Evolutionary conservation across 2,797 vertebrate species (phyloP), one percentile per base, ranked within the genome.

Genomic region (Octomys mimax): DNA sequence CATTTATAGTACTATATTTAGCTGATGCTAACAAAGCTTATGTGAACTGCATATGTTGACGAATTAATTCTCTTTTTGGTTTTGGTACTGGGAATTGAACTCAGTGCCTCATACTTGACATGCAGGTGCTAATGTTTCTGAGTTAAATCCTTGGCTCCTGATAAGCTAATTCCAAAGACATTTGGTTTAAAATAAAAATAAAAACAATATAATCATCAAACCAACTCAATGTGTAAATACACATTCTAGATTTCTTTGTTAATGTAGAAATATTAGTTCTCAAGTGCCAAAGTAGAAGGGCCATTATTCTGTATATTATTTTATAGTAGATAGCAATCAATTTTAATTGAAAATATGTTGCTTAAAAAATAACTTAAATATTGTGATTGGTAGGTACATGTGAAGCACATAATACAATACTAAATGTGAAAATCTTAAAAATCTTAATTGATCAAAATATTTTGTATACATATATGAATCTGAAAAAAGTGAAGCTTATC

Each of bases 271-370:
- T 89, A 71, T 39, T 87, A 70, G 33, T 64, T 66, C n/a, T 62
- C 94, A 91, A 80, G 64, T 84, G 6, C 59, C 31, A 79, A 71
- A 68, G 59, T 73, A 84, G 22, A 83, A 70, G 89, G 36, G 13
- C 68, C 59, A 62, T 36, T 59, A 78, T 73, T 89, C 13, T 82
- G 36, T 3, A 2, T 70, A 36, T 78, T 64, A 82, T 93, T 92
- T 82, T 49, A 88, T 77, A 85, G 61, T 36, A 87, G 1, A n/a
- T 71, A 85, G 54, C 33, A 73, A 21, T 42, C 28, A 52, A 49
- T 70, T 94, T 92, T 52, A 85, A 59, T 26, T 70, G 22, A 81
- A 89, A 52, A n/a, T 39, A 90, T 81, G 36, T 71, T 91, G 54
- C 62, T 54, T 66, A 66, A 85, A 87, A 77, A 77, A 26, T 91